Conservation (phyloP, 2,797 vertebrate genomes). For the Potorous gilbertii region DNA sequence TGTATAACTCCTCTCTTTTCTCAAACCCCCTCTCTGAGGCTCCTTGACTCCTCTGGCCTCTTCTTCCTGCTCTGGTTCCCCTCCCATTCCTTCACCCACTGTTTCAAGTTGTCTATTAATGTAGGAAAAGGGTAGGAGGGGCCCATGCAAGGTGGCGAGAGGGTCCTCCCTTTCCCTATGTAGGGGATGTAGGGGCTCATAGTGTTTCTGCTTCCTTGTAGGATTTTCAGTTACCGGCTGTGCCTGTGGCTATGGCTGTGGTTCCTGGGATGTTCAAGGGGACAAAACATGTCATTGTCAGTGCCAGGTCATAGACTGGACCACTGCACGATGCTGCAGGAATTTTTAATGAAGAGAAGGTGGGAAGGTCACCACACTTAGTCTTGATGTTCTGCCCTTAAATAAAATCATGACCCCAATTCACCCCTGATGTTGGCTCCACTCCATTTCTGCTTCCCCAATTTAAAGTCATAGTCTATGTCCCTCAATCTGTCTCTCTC, state of each 20-base stretch:
- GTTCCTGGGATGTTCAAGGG: slow-evolving; percentile 16
- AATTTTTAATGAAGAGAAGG: background rate
- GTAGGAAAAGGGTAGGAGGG: background rate
- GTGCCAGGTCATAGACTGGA: background rate
- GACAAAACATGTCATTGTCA: slow-evolving; percentile 11
- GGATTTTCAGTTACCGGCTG: background rate
- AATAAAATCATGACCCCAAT: background rate
- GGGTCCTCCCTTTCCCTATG: background rate
- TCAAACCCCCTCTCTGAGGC: background rate
- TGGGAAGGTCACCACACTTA: background rate
- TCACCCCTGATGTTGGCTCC: background rate
- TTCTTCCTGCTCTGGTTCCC: background rate
- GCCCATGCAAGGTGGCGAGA: fast-evolving
- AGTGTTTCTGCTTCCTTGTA: background rate
- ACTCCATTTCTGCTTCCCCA: background rate
- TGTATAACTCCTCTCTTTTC: background rate
- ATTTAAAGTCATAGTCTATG: background rate
- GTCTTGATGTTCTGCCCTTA: background rate
- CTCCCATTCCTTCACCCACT: background rate
- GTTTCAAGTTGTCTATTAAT: background rate
- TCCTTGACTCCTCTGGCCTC: background rate
- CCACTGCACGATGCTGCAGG: background rate
- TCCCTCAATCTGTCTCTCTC: background rate
- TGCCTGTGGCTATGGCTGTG: slow-evolving; percentile 1
- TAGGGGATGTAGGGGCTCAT: background rate